Conservation (phyloP, 2,797 vertebrate genomes). For the Cryptoblepharus egeriae region DNA sequence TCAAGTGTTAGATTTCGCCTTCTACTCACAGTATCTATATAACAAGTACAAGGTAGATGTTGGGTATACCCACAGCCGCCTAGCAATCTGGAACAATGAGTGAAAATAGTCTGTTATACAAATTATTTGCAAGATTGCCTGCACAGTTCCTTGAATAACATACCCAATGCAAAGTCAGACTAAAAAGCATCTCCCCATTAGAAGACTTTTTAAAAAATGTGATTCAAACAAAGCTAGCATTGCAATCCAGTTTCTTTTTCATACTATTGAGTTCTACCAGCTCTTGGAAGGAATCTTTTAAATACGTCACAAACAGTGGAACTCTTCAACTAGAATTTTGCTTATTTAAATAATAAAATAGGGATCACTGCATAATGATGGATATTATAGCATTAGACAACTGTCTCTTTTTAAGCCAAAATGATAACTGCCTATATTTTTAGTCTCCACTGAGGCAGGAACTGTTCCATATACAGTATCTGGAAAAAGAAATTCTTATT, state of each 20-base stretch:
- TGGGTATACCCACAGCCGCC: neutral
- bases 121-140: neutral
- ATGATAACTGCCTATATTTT: conserved; percentile 17
- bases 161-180: neutral
- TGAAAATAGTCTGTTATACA: neutral
- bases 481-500: neutral
- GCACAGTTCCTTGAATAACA: neutral
- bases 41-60: neutral
- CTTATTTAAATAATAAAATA: conserved; percentile 15
- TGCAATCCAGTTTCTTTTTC: neutral
- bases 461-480: neutral
- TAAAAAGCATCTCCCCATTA: neutral
- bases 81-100: neutral
- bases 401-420: neutral
- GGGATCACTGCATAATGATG: neutral
- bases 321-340: neutral
- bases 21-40: neutral
- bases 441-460: neutral
- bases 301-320: neutral
- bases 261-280: neutral
- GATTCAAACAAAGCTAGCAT: neutral
- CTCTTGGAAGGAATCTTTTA: neutral
- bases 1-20: neutral
- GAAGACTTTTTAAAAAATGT: neutral
- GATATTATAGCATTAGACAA: neutral